Percentiles rank a stretch among this genome's conserved stretches.
Conservation (phyloP, 2,797 vertebrate species). For the Tenualosa ilisha region DNA sequence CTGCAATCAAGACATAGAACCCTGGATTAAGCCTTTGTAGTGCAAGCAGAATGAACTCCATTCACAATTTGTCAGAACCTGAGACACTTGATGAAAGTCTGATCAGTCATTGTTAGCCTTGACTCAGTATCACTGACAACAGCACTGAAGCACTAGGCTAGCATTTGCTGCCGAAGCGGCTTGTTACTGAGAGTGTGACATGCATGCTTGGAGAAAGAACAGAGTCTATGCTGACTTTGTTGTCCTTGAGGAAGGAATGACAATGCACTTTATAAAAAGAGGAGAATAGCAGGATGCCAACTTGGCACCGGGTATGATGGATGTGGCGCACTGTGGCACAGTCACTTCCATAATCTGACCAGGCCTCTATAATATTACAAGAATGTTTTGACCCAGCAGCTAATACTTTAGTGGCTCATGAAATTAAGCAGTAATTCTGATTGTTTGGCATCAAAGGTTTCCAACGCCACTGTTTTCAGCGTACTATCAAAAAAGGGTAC, state of each 20-base stretch:
- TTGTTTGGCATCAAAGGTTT: background rate
- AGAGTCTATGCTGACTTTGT: slow-evolving; percentile 35
- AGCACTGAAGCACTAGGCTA: slow-evolving; percentile 32
- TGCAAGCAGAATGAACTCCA: slow-evolving; percentile 5
- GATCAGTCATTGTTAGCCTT: slow-evolving; percentile 44
- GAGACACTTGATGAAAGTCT: slow-evolving; percentile 26
- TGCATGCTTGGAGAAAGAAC: slow-evolving; percentile 5
- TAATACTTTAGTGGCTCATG: slow-evolving; percentile 6
- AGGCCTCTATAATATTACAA: background rate
- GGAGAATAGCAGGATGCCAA: slow-evolving; percentile 40
- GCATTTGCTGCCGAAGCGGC: slow-evolving; percentile 17
- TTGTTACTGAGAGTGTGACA: slow-evolving; percentile 33
- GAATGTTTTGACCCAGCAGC: slow-evolving; percentile 17
- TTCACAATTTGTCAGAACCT: slow-evolving; percentile 27
- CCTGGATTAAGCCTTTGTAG: background rate
- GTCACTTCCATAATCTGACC: slow-evolving; percentile 32
- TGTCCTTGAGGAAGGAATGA: slow-evolving; percentile 51
- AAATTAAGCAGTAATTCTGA: background rate
- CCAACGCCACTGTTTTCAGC: background rate
- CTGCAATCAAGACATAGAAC: slow-evolving; percentile 5
- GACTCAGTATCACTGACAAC: slow-evolving; percentile 12
- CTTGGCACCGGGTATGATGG: slow-evolving; percentile 41
- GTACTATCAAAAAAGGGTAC: no score
- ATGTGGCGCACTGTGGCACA: slow-evolving; percentile 39
- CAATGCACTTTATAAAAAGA: slow-evolving; percentile 43